phyloP scores from a whole-genome alignment of 1,140 invertebrate genomes.

The Drosophila pallidifrons region DNA sequence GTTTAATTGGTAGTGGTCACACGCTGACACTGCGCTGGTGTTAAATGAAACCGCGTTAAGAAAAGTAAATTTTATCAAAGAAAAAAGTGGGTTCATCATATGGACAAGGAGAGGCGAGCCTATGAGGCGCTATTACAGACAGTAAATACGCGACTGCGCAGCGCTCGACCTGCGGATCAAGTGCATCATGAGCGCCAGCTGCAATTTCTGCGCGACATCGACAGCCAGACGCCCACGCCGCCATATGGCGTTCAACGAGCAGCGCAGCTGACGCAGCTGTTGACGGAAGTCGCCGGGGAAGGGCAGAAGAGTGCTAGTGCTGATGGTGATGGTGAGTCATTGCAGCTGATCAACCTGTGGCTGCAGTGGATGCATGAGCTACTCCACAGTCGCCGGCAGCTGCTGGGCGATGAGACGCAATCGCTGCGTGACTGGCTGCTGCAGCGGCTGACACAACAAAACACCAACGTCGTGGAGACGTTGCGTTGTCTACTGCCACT shows the following conservation, averaged over 20 bases:
- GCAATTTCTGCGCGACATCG: constrained; percentile 38
- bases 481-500: constrained; percentile 44
- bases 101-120: constrained; percentile 59
- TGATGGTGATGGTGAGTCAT: constrained; percentile 13
- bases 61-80: too few relatives aligned
- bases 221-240: constrained; percentile 6
- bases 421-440: constrained; percentile 49
- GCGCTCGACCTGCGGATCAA: constrained; percentile 3
- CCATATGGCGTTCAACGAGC: constrained; percentile 21
- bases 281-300: constrained; percentile 20
- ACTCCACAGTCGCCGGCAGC: constrained; percentile 22
- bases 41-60: too few relatives aligned
- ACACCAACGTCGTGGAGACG: neutral
- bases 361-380: constrained; percentile 57
- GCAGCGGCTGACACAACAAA: neutral
- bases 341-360: constrained; percentile 40
- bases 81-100: neutral
- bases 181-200: constrained; percentile 39
- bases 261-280: constrained; percentile 47
- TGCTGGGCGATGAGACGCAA: constrained; percentile 21
- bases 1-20: too few relatives aligned
- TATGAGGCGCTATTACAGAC: constrained; percentile 43
- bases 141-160: constrained; percentile 21
- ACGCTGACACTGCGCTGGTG: too few relatives aligned
- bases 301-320: neutral